Evolutionary conservation across 2,797 vertebrate species (phyloP).

Genomic region (Poecilia gillii): DNA sequence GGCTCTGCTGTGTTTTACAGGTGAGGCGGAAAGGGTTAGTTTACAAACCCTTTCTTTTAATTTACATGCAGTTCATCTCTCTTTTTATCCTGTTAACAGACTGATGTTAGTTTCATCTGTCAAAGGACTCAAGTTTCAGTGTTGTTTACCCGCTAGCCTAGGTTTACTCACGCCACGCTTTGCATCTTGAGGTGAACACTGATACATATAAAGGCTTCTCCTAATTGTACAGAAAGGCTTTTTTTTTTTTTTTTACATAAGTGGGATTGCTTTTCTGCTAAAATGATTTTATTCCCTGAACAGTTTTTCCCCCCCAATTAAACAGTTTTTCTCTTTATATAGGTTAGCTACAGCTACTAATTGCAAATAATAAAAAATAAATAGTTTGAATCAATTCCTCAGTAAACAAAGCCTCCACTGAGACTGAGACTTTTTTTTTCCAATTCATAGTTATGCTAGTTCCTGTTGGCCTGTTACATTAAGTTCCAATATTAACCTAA

Average conservation of each 20-base stretch:
- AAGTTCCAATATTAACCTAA: background rate
- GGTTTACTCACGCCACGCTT: background rate
- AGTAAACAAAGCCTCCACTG: background rate
- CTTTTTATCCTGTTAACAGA: background rate
- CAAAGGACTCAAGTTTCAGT: conserved; percentile 2
- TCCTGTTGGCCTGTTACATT: background rate
- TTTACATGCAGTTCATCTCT: background rate
- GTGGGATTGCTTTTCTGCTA: background rate
- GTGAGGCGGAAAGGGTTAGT: background rate
- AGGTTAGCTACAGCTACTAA: background rate
- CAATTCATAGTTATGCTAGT: background rate
- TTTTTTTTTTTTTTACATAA: background rate
- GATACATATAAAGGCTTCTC: background rate
- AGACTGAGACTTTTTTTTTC: background rate
- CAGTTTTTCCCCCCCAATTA: background rate
- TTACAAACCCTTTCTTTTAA: conserved; percentile 1
- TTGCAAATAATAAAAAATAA: background rate
- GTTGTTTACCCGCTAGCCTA: background rate
- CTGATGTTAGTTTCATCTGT: background rate
- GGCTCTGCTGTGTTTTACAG: background rate
- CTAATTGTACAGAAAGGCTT: background rate
- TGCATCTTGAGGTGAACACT: conserved; percentile 5
- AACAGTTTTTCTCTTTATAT: background rate
- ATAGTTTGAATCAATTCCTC: background rate
- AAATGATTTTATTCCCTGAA: background rate